Evolutionary conservation across 2,888 invertebrate genomes (phyloP), one percentile per base, ranked within the genome.

Genomic region (Torymus tubicola): DNA sequence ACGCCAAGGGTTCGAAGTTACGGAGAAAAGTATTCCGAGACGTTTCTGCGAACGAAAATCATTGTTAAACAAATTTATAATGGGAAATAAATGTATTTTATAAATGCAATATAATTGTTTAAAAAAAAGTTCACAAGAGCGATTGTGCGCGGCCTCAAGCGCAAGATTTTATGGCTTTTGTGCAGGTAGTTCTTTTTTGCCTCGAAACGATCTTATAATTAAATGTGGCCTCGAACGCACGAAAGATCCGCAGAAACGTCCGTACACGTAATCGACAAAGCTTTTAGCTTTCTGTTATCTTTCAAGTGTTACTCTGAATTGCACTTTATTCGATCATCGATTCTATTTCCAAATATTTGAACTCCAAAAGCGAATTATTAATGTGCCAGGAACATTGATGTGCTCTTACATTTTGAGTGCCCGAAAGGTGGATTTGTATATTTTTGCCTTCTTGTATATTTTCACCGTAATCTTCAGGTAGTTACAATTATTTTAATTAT

Each of bases 141-240:
- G 5, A 70, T 63, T 77, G 76, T 63, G 18, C 52, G 21, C 52
- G 63, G 69, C 50, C 57, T 64, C 55, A 55, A 63, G 11, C 69
- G 8, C 57, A n/a, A n/a, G 70, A 64, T 57, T 78, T 78, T 78
- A 78, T 64, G 78, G n/a, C 65, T 78, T 65, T 78, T 64, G 31
- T 61, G 24, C 10, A 61, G 10, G 21, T 3, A 61, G 24, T 61
- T 61, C 24, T 61, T 63, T 63, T 63, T 63, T 65, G 16, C n/a
- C 42, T 42, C 31, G 65, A 78, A 79, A 24, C 21, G 79, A 70
- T 80, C 70, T 80, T 80, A 74, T 75, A 80, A 80, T 80, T 74
- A 58, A 74, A 74, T 70, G 18, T 42, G 78, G 78, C 78, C 78
- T 78, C 78, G 72, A 67, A 13, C 24, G 63, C 64, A 61, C 53